Evolutionary conservation across 2,888 invertebrate species (phyloP).

Genomic region (Ophioninae sp.): DNA sequence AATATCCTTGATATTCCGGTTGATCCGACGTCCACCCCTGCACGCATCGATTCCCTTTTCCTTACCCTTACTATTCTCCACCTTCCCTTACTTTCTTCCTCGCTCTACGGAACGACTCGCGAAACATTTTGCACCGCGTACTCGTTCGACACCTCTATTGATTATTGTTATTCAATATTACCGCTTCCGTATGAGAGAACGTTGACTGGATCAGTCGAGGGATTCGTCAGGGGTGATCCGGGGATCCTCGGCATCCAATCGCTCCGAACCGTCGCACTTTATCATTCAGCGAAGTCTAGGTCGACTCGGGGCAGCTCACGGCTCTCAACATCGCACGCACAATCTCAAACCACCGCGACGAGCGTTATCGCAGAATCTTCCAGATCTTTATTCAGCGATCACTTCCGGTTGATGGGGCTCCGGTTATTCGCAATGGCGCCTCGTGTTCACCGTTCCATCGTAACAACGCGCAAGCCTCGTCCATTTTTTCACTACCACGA

Average conservation of each 20-base stretch:
- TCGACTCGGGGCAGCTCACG: not conserved
- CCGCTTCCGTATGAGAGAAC: not conserved
- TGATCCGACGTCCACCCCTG: not conserved
- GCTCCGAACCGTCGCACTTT: not conserved
- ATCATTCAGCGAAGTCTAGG: not conserved
- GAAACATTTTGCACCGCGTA: slow-evolving; percentile 53
- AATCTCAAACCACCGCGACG: not conserved
- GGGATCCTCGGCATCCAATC: not conserved
- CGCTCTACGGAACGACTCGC: slow-evolving; percentile 67
- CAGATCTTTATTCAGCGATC: not conserved
- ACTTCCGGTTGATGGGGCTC: not conserved
- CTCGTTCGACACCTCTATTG: not conserved
- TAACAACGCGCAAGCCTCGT: not conserved
- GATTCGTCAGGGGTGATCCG: not conserved
- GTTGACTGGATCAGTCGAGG: not conserved
- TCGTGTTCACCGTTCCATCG: not conserved
- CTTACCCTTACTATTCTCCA: slow-evolving; percentile 10
- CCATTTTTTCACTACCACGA: not conserved
- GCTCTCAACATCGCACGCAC: not conserved
- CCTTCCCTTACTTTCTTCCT: slow-evolving; percentile 68
- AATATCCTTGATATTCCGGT: slow-evolving; percentile 8
- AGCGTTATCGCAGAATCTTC: not conserved
- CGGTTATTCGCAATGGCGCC: not conserved
- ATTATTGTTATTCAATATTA: not conserved
- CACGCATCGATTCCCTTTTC: not conserved